phyloP scores from a whole-genome alignment of 2,113 vertebrate species.

The Psilopogon haemacephalus region DNA sequence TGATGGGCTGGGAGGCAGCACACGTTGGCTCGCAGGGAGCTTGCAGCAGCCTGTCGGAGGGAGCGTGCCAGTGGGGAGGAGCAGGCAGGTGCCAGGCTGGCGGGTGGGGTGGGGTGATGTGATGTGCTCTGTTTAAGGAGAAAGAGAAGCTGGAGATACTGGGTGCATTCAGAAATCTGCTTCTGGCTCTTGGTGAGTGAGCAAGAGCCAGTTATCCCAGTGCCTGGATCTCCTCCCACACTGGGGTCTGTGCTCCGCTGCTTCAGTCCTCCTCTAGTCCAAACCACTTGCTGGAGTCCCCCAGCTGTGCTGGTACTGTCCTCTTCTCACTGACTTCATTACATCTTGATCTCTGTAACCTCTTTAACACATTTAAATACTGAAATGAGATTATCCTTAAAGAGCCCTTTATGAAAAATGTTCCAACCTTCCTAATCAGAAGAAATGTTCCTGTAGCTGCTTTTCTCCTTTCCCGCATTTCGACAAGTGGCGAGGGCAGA shows the following conservation, averaged over 20 bases:
- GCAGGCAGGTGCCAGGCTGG: neutral
- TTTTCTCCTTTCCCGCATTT: neutral
- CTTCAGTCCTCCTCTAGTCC: neutral
- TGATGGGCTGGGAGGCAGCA: neutral
- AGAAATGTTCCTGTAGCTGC: neutral
- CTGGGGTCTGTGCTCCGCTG: neutral
- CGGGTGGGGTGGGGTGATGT: neutral
- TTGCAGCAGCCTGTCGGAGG: neutral
- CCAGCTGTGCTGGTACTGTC: neutral
- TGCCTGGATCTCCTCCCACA: neutral
- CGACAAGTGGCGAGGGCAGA: neutral
- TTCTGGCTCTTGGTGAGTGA: accelerated
- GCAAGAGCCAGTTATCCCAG: accelerated
- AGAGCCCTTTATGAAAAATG: conserved; percentile 50
- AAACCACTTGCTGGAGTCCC: neutral
- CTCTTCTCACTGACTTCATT: conserved; percentile 7
- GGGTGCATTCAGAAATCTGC: neutral
- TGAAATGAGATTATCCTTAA: conserved; percentile 34
- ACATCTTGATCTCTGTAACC: neutral
- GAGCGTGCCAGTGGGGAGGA: neutral
- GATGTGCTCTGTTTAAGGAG: neutral
- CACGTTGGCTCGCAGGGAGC: accelerated
- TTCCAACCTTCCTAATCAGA: neutral
- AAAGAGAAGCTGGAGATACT: neutral
- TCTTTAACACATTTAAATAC: conserved; percentile 23